These are phyloP conservation scores for Meteorus cinctellus DNA, from an alignment of 2,888 invertebrate genomes.

Conservation along the genomic window DNA sequence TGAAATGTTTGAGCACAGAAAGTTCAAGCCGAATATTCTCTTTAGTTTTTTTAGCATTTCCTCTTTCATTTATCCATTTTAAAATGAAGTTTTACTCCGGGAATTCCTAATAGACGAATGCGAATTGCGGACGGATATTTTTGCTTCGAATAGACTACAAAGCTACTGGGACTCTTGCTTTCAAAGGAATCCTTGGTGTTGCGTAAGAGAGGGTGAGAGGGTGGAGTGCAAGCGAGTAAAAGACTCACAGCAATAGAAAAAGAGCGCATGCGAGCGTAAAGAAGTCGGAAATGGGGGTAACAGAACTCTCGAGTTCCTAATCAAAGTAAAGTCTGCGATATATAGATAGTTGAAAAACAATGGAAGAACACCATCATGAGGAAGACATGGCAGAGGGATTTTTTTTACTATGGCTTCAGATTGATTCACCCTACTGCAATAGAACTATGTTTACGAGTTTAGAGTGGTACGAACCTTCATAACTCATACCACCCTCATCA, in stretches of 20 bases:
- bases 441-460: slow-evolving; percentile 39
- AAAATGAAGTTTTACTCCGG: neutral
- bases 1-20: slow-evolving; percentile 3
- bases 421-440: slow-evolving; percentile 44
- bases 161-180: slow-evolving; percentile 40
- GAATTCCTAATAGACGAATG: slow-evolving; percentile 28
- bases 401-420: slow-evolving; percentile 40
- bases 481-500: neutral
- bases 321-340: slow-evolving; percentile 52
- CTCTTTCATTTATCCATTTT: slow-evolving; percentile 17
- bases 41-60: slow-evolving; percentile 19
- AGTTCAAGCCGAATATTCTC: neutral
- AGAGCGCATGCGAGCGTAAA: slow-evolving; percentile 1
- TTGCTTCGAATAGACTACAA: slow-evolving; percentile 34
- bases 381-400: slow-evolving; percentile 20
- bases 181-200: slow-evolving; percentile 47
- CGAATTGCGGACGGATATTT: slow-evolving; percentile 20
- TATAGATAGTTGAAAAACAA: slow-evolving; percentile 50
- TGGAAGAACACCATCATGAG: slow-evolving; percentile 31
- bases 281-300: slow-evolving; percentile 20
- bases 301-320: slow-evolving; percentile 44
- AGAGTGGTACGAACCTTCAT: slow-evolving; percentile 2
- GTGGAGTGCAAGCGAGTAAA: slow-evolving; percentile 20
- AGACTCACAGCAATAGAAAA: slow-evolving; percentile 1
- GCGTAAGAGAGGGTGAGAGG: slow-evolving; percentile 26